Conservation (phyloP, 2,797 vertebrate species). For the Acrocephalus scirpaceus region DNA sequence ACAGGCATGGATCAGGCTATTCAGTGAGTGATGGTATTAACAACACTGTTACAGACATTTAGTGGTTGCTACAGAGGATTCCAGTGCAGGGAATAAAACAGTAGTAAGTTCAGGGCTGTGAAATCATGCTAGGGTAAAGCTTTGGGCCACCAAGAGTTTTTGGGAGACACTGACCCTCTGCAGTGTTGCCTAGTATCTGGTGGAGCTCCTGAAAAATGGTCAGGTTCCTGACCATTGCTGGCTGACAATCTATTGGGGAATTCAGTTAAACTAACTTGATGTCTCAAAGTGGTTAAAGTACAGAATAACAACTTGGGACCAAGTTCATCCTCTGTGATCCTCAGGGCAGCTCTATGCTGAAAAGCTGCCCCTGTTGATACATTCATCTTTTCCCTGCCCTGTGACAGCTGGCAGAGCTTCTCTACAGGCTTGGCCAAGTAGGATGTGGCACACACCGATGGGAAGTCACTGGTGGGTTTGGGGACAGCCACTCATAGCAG, state of each 20-base stretch:
- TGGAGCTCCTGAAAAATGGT: background rate
- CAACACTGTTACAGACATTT: background rate
- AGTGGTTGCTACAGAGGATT: background rate
- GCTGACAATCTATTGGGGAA: background rate
- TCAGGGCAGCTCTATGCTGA: background rate
- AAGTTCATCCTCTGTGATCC: background rate
- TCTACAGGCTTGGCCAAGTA: background rate
- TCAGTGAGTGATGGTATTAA: background rate
- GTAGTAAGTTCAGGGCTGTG: background rate
- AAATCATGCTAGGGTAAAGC: background rate
- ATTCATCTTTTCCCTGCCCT: background rate
- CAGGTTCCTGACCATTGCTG: background rate
- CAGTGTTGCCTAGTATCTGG: background rate
- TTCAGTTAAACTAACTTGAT: background rate
- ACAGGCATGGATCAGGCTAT: background rate
- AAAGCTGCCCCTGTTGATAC: fast-evolving
- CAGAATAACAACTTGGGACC: background rate
- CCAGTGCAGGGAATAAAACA: background rate
- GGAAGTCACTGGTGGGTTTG: background rate
- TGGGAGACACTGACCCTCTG: background rate
- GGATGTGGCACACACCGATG: background rate
- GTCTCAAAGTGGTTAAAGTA: background rate
- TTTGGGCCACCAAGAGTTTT: background rate
- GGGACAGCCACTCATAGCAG: background rate
- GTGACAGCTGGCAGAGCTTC: background rate